A percentile compares a stretch with the other conserved stretches of the same genome.
These are phyloP conservation scores for Mustela lutreola DNA, from an alignment of 2,113 vertebrate genomes.

Conservation along the genomic window DNA sequence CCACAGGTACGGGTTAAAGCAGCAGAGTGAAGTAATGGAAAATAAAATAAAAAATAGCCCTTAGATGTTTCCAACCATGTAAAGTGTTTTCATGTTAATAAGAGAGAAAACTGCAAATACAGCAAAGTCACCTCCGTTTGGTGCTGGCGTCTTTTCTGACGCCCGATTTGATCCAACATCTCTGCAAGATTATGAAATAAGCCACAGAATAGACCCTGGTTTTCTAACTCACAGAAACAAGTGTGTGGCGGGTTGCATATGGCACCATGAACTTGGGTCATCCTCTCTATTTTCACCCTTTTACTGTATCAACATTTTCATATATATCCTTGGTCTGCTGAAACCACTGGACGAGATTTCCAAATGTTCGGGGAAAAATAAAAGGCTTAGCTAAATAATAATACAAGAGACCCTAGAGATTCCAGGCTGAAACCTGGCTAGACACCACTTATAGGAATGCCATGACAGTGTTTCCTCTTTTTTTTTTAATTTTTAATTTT, in stretches of 20 bases:
- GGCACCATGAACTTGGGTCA: background rate
- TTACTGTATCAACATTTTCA: background rate
- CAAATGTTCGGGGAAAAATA: conserved; percentile 23
- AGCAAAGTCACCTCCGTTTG: conserved; percentile 62
- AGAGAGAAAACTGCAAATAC: conserved; percentile 74
- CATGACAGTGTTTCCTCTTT: background rate
- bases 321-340: background rate
- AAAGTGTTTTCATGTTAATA: conserved; percentile 81
- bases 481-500: no score
- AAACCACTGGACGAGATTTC: background rate
- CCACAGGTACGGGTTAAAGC: conserved; percentile 74
- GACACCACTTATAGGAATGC: background rate
- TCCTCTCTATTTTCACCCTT: background rate
- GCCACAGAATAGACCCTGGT: background rate
- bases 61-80: conserved; percentile 78
- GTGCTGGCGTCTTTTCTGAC: conserved; percentile 18
- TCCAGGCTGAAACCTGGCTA: background rate
- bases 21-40: conserved; percentile 74
- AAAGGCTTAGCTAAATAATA: background rate
- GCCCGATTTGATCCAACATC: conserved; percentile 40
- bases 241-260: background rate
- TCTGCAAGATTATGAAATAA: conserved; percentile 47
- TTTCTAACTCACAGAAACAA: conserved; percentile 16
- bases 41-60: conserved; percentile 77
- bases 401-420: background rate